Percentiles rank a stretch among this genome's conserved stretches.
Evolutionary conservation across 2,113 vertebrate genomes (phyloP).

Genomic region (Ginglymostoma cirratum): DNA sequence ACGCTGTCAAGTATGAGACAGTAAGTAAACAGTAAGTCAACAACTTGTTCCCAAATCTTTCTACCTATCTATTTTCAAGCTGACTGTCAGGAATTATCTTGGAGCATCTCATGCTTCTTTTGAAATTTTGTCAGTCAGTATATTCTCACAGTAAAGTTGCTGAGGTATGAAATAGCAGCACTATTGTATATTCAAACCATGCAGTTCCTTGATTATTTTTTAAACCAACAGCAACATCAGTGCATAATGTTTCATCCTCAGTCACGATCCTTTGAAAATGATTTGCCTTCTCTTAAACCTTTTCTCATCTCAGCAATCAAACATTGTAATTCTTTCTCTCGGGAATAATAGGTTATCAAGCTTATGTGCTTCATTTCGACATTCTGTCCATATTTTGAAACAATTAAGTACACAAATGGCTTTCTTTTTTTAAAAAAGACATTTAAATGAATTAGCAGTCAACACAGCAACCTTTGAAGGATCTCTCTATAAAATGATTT

Average conservation of each 20-base stretch:
- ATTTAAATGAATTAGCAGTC: background rate
- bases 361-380: background rate
- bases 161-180: background rate
- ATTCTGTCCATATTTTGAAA: background rate
- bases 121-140: background rate
- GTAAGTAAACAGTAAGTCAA: too few relatives aligned
- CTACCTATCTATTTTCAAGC: background rate
- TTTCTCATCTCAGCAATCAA: background rate
- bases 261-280: too few relatives aligned
- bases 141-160: background rate
- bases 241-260: background rate
- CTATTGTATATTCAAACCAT: background rate
- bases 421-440: slow-evolving; percentile 1
- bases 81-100: background rate
- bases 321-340: background rate
- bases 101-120: background rate
- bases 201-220: background rate
- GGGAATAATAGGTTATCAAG: slow-evolving; percentile 1
- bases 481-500: background rate
- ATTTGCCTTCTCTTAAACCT: background rate
- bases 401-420: background rate
- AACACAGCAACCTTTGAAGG: background rate
- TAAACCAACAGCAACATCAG: background rate
- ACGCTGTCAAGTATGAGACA: background rate
- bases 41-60: background rate